phyloP scores from a whole-genome alignment of 2,113 vertebrate genomes.

The Mormoops blainvillei region DNA sequence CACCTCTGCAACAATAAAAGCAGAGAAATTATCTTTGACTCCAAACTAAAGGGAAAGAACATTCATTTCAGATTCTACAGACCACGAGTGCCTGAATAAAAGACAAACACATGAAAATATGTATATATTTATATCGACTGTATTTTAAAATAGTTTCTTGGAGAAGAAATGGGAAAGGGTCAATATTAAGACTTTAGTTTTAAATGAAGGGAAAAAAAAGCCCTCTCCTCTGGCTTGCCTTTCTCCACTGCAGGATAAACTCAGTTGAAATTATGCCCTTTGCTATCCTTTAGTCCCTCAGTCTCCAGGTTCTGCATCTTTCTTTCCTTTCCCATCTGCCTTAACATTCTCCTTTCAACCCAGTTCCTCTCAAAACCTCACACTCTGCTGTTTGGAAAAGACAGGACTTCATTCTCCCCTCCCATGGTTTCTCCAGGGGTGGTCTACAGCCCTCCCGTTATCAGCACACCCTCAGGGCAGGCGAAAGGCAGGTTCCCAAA shows the following conservation, averaged over 20 bases:
- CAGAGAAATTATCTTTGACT: background rate
- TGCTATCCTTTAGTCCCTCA: background rate
- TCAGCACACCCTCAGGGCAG: background rate
- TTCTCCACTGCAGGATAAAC: background rate
- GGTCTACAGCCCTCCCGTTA: background rate
- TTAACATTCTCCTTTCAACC: background rate
- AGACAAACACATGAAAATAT: background rate
- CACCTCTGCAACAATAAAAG: slow-evolving; percentile 24
- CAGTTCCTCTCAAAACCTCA: background rate
- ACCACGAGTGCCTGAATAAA: background rate
- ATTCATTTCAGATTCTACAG: background rate
- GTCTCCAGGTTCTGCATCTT: background rate
- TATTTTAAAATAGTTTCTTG: background rate
- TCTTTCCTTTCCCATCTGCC: background rate
- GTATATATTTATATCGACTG: background rate
- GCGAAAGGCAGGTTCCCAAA: background rate
- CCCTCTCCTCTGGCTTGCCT: background rate
- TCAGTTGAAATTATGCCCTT: background rate
- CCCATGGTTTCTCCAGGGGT: background rate
- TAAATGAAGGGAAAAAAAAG: background rate
- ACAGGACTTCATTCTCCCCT: background rate
- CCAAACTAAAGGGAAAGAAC: background rate
- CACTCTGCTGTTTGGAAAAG: background rate
- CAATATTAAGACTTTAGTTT: background rate
- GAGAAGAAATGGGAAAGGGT: background rate